These are phyloP conservation scores for Atta texana DNA, from an alignment of 1,140 invertebrate species.

Conservation along the genomic window DNA sequence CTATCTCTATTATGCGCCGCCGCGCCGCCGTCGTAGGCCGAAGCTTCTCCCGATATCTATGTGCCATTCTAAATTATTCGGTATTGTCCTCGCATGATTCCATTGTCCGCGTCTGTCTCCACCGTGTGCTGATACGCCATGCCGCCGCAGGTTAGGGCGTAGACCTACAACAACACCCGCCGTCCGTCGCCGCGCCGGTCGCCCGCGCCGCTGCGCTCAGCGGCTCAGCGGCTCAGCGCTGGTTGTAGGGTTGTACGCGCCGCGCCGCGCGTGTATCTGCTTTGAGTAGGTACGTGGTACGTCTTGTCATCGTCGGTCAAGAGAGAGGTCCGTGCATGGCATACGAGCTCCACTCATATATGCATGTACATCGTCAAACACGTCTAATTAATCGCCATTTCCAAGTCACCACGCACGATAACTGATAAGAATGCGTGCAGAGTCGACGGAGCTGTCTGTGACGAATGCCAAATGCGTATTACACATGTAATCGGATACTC, in stretches of 20 bases:
- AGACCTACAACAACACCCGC: conserved; percentile 79
- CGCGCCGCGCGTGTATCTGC: conserved; percentile 69
- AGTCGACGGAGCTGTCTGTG: not conserved
- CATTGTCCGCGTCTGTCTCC: conserved; percentile 85
- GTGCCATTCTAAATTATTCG: conserved; percentile 84
- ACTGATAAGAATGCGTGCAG: conserved; percentile 16
- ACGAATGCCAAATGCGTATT: not conserved
- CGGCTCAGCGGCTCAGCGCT: no score
- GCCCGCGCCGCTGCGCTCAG: not conserved
- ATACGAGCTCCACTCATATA: conserved; percentile 23
- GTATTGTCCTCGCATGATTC: conserved; percentile 84
- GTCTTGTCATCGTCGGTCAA: conserved; percentile 74
- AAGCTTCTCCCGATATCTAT: conserved; percentile 84
- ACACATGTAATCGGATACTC: not conserved
- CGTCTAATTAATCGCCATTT: conserved; percentile 45
- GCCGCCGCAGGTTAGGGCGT: conserved; percentile 80
- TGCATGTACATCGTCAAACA: conserved; percentile 54
- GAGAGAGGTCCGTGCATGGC: conserved; percentile 19
- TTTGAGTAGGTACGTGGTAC: conserved; percentile 54
- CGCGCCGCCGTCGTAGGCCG: conserved; percentile 80
- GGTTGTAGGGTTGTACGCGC: no score
- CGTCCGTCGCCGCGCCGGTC: conserved; percentile 51
- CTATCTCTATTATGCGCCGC: conserved; percentile 84
- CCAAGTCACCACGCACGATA: not conserved
- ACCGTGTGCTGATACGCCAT: conserved; percentile 82